Base-by-base conservation (phyloP, 2,888 invertebrate species). In the Arge pagana region DNA sequence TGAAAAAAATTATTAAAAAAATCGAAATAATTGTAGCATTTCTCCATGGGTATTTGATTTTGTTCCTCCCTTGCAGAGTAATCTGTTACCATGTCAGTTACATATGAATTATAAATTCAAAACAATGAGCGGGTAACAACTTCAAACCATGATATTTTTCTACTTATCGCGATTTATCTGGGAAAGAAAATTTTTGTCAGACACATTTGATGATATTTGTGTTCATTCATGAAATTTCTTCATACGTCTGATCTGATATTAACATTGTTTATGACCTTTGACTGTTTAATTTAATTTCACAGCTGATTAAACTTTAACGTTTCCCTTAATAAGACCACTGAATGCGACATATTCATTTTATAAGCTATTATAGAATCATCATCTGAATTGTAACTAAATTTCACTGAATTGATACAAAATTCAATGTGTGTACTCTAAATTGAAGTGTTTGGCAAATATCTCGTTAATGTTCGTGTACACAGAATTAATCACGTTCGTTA, bases 241-340 rank as follows among this genome's bases (percentile, higher is more conserved):
- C 15, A n/a, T 23, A 39, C 13, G 23, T 35, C 16, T 35, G 10
- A 16, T 35, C 35, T 35, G 35, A 35, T 35, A 15, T 35, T 35
- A 18, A 35, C 35, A 35, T 35, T 35, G 35, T 35, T 35, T 15
- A 35, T 35, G 16, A 35, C 10, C 35, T 35, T 35, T 35, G 35
- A 18, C 16, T 35, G 35, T 3, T 35, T 35, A n/a, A n/a, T n/a
- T n/a, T n/a, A n/a, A n/a, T n/a, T n/a, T n/a, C n/a, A n/a, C n/a
- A n/a, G n/a, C n/a, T n/a, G n/a, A n/a, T n/a, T n/a, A n/a, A n/a
- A n/a, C n/a, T n/a, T n/a, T n/a, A n/a, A n/a, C n/a, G n/a, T n/a
- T n/a, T n/a, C n/a, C n/a, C n/a, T n/a, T n/a, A n/a, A n/a, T n/a
- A n/a, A n/a, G n/a, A n/a, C n/a, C n/a, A n/a, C n/a, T n/a, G n/a